phyloP scores from a whole-genome alignment of 2,888 invertebrate genomes.

The Helleia helle region DNA sequence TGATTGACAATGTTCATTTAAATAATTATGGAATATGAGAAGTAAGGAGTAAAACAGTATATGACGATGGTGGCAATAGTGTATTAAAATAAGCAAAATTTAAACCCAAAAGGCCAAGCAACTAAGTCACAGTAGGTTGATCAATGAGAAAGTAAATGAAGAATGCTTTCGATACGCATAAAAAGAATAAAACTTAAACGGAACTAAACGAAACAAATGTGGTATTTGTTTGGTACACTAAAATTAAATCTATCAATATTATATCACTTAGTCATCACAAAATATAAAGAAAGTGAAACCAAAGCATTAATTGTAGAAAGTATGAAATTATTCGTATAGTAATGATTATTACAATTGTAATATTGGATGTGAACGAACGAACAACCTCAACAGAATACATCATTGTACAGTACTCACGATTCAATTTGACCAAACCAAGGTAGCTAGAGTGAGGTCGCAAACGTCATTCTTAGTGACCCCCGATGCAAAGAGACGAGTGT shows the following conservation, averaged over 20 bases:
- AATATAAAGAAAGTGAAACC: slow-evolving; percentile 58
- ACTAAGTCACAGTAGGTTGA: neutral
- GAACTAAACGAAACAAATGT: slow-evolving; percentile 1
- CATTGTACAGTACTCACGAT: too few relatives aligned
- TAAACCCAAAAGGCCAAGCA: too few relatives aligned
- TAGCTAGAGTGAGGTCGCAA: too few relatives aligned
- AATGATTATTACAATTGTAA: slow-evolving; percentile 14
- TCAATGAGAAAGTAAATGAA: neutral
- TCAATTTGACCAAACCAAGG: too few relatives aligned
- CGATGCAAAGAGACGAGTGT: too few relatives aligned
- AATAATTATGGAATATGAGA: too few relatives aligned
- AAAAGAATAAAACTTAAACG: neutral
- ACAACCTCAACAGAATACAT: too few relatives aligned
- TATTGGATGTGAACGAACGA: neutral
- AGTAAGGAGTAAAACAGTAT: too few relatives aligned
- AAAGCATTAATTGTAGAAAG: slow-evolving; percentile 57
- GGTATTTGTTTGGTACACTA: neutral
- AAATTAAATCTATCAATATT: slow-evolving; percentile 1
- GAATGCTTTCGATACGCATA: neutral
- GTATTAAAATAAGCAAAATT: too few relatives aligned
- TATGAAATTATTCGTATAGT: slow-evolving; percentile 39
- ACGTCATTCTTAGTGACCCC: too few relatives aligned
- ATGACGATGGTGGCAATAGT: too few relatives aligned
- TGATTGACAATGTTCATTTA: too few relatives aligned
- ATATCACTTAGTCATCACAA: slow-evolving; percentile 28